phyloP scores from a whole-genome alignment of 2,888 invertebrate genomes.

The Tipula helvola region DNA sequence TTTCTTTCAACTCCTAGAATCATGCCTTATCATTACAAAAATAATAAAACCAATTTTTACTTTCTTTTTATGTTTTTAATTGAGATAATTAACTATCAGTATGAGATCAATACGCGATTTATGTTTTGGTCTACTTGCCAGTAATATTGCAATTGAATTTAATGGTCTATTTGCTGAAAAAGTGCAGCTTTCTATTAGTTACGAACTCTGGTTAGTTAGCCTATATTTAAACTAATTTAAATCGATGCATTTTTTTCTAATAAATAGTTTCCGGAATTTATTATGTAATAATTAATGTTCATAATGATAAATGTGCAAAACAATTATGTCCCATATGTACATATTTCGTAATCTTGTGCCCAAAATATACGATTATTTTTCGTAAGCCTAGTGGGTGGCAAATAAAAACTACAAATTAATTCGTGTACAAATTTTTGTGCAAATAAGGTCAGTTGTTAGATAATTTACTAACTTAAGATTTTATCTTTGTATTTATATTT shows the following conservation, averaged over 20 bases:
- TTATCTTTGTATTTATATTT: neutral
- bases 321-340: neutral
- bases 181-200: neutral
- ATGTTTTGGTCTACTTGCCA: neutral
- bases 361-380: neutral
- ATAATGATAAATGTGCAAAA: no score
- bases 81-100: neutral
- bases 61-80: neutral
- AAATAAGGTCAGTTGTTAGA: neutral
- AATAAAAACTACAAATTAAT: neutral
- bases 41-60: neutral
- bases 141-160: neutral
- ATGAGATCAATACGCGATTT: neutral
- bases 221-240: no score
- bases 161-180: neutral
- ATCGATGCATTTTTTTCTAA: no score
- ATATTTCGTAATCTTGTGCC: neutral
- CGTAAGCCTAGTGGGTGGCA: neutral
- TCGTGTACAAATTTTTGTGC: neutral
- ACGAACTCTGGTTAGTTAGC: neutral
- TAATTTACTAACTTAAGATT: neutral
- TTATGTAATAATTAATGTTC: no score
- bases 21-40: neutral
- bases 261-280: no score
- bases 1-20: neutral